phyloP scores from a whole-genome alignment of 2,888 invertebrate genomes.

The Alviniconcha strummeri region DNA sequence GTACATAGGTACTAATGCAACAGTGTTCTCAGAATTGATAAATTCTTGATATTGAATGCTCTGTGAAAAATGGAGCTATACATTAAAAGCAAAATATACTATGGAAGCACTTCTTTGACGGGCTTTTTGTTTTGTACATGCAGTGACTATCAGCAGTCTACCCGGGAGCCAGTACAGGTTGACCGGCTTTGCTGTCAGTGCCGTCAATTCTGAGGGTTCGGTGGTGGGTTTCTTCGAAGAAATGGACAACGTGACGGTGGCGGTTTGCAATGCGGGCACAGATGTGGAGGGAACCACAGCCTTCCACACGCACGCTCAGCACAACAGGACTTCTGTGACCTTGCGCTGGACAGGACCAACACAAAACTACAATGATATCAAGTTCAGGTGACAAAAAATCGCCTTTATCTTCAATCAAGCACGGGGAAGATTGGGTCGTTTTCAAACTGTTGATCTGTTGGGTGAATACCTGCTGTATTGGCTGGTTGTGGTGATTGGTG shows the following conservation, averaged over 20 bases:
- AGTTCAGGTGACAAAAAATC: conserved; percentile 5
- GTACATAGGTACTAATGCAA: too few species aligned
- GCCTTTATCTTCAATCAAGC: neutral
- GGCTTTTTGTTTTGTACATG: neutral
- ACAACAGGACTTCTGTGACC: conserved; percentile 23
- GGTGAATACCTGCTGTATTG: too few species aligned
- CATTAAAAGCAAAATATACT: too few species aligned
- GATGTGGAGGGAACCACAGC: conserved; percentile 26
- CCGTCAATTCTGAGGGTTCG: conserved; percentile 24
- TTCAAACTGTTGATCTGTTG: too few species aligned
- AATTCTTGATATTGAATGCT: too few species aligned
- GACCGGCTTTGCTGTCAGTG: conserved; percentile 23
- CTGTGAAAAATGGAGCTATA: too few species aligned
- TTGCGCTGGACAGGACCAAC: conserved; percentile 21
- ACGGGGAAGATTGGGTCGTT: too few species aligned
- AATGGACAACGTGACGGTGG: neutral
- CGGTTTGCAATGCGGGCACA: conserved; percentile 11
- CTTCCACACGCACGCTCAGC: conserved; percentile 18
- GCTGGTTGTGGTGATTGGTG: too few species aligned
- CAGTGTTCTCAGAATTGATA: too few species aligned
- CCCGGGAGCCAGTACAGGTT: neutral
- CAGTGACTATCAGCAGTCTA: conserved; percentile 17
- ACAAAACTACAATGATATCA: conserved; percentile 24
- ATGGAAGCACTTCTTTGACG: too few species aligned
- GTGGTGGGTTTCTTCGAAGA: conserved; percentile 23